Percentiles rank a stretch among this genome's conserved stretches.
These are phyloP conservation scores for Hycleus cichorii DNA, from an alignment of 1,140 invertebrate species.

Conservation along the genomic window DNA sequence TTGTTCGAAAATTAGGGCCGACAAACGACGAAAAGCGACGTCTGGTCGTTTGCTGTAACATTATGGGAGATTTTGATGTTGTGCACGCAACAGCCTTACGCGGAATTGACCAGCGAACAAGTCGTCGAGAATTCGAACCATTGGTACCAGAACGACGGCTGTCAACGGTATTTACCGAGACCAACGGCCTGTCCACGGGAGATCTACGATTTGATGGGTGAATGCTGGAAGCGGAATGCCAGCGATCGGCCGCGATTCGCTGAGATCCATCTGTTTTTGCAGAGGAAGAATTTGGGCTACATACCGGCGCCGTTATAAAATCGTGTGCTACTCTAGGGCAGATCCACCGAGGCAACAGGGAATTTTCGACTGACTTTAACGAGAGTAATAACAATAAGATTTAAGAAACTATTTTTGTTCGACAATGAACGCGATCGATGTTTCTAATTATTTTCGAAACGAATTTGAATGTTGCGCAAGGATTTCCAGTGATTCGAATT, in stretches of 20 bases:
- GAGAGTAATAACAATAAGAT: neutral
- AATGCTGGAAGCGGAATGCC: constrained; percentile 81
- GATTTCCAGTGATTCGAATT: neutral
- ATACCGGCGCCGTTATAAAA: constrained; percentile 41
- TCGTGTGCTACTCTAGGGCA: neutral
- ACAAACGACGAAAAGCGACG: constrained; percentile 63
- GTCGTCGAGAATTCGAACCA: constrained; percentile 67
- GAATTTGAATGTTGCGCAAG: neutral
- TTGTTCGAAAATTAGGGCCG: constrained; percentile 49
- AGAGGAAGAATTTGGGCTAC: constrained; percentile 74
- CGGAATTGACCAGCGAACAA: constrained; percentile 66
- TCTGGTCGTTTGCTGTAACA: constrained; percentile 73
- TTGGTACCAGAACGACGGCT: constrained; percentile 50
- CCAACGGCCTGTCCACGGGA: constrained; percentile 77
- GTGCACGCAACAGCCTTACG: constrained; percentile 64
- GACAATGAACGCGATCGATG: neutral
- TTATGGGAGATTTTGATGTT: constrained; percentile 72
- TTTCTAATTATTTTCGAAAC: neutral
- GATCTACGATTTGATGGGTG: constrained; percentile 81
- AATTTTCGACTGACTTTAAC: neutral
- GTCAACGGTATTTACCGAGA: constrained; percentile 60
- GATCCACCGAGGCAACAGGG: neutral
- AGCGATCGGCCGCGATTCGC: constrained; percentile 73
- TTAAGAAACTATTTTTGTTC: neutral
- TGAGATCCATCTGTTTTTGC: constrained; percentile 81